phyloP scores from a whole-genome alignment of 1,140 invertebrate genomes.

The Drosophila sechellia region DNA sequence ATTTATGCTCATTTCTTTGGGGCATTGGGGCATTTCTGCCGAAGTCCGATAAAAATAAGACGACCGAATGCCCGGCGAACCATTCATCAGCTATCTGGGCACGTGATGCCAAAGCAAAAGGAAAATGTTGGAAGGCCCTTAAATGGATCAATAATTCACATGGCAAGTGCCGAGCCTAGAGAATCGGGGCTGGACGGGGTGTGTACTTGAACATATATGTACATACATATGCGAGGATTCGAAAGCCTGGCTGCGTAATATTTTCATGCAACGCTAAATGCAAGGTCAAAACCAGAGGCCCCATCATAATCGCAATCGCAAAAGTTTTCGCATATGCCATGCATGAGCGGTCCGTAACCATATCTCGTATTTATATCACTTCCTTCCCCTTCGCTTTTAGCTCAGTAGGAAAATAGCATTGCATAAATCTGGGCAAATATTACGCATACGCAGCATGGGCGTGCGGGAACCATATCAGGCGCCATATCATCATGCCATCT shows the following conservation, averaged over 20 bases:
- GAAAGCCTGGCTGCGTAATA: conserved; percentile 28
- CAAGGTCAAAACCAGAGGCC: conserved; percentile 46
- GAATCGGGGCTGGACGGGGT: conserved; percentile 34
- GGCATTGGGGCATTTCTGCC: conserved; percentile 1
- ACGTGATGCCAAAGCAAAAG: conserved; percentile 1
- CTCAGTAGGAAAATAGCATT: conserved; percentile 34
- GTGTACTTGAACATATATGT: neutral
- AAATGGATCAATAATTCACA: conserved; percentile 74
- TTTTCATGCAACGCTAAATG: conserved; percentile 41
- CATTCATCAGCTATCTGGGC: conserved; percentile 27
- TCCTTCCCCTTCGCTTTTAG: conserved; percentile 10
- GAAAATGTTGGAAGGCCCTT: conserved; percentile 11
- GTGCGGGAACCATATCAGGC: conserved; percentile 30
- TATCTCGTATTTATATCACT: conserved; percentile 49
- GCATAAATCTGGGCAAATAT: conserved; percentile 74
- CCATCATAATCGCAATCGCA: conserved; percentile 32
- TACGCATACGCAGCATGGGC: conserved; percentile 52
- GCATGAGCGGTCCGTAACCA: conserved; percentile 42
- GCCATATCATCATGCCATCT: conserved; percentile 38
- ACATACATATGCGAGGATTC: conserved; percentile 6
- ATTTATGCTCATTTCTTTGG: conserved; percentile 20
- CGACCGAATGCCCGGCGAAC: neutral
- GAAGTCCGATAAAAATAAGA: conserved; percentile 27
- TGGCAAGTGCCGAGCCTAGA: conserved; percentile 33
- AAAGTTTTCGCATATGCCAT: conserved; percentile 32